Percentiles rank a stretch among this genome's conserved stretches.
These are phyloP conservation scores for Entomyzon cyanotis DNA, from an alignment of 2,113 vertebrate species.

Conservation along the genomic window DNA sequence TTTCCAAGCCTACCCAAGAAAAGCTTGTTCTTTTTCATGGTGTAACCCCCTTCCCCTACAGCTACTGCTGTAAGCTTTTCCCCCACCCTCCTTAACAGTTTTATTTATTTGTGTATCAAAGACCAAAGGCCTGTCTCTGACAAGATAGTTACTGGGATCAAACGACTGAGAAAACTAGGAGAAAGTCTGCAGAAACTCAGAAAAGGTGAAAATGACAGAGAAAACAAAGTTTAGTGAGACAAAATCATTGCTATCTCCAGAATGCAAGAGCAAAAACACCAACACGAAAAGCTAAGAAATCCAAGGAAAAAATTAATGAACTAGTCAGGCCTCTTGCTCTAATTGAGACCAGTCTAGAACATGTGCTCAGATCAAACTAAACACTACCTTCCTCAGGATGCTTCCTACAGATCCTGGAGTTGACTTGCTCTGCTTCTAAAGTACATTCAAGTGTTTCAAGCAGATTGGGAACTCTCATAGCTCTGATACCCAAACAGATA, in stretches of 20 bases:
- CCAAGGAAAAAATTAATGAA: neutral
- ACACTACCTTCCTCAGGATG: neutral
- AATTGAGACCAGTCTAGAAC: neutral
- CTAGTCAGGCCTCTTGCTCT: neutral
- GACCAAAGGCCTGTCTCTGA: neutral
- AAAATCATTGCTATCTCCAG: neutral
- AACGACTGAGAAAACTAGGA: neutral
- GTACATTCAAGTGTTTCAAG: neutral
- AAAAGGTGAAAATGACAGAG: neutral
- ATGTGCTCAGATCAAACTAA: neutral
- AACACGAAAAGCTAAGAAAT: neutral
- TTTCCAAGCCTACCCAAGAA: neutral
- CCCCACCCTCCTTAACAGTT: neutral
- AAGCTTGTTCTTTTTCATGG: neutral
- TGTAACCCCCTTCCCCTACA: neutral
- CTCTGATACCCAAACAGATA: neutral
- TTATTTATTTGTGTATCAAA: neutral
- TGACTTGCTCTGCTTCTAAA: neutral
- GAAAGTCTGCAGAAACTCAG: neutral
- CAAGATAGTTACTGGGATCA: neutral
- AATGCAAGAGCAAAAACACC: neutral
- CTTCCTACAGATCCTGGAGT: neutral
- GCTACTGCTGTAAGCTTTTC: neutral
- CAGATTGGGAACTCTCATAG: neutral
- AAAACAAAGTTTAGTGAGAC: neutral